Evolutionary conservation across 1,140 invertebrate genomes (phyloP), one percentile per base, ranked within the genome.

Genomic region (Ephestia elutella): DNA sequence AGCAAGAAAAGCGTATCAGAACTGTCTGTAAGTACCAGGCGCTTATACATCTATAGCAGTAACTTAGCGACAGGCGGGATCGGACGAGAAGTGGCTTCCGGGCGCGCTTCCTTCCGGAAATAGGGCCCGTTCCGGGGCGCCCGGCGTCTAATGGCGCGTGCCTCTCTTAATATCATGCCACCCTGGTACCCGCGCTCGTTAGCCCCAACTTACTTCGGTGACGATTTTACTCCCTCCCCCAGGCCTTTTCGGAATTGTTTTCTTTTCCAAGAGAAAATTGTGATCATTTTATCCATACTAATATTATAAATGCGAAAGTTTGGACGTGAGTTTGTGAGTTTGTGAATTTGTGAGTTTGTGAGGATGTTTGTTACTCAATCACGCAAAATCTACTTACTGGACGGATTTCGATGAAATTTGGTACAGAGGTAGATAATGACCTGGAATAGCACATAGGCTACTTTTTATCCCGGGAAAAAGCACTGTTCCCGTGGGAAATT

Each of bases 91-190:
- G 73, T 59, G 70, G 78, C 79, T 80, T 84, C 79, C 81, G 73
- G 74, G 60, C 58, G 65, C 71, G 75, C 73, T 86, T 86, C 81
- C 80, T 78, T 68, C 69, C 75, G 83, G 83, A 86, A 86, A 86
- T 86, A 81, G 82, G 79, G 78, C 80, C 78, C 80, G 79, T 82
- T 82, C 81, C 82, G 78, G 68, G 57, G 65, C 62, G 56, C 59
- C 70, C 62, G 60, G 62, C 61, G 68, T 69, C 79, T 86, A 86
- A 86, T 84, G 82, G 80, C 76, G 78, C 82, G 71, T 78, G 76
- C 75, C 68, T 70, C 65, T 66, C 50, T 62, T 77, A 72, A 76
- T 75, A 78, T 79, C 80, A 82, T 80, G 82, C 70, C 62, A 65
- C 72, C 78, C 80, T 84, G 69, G 73, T 76, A 74, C 63, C 65